These are phyloP conservation scores for Scyliorhinus canicula DNA, from an alignment of 2,797 vertebrate genomes.

Conservation along the genomic window DNA sequence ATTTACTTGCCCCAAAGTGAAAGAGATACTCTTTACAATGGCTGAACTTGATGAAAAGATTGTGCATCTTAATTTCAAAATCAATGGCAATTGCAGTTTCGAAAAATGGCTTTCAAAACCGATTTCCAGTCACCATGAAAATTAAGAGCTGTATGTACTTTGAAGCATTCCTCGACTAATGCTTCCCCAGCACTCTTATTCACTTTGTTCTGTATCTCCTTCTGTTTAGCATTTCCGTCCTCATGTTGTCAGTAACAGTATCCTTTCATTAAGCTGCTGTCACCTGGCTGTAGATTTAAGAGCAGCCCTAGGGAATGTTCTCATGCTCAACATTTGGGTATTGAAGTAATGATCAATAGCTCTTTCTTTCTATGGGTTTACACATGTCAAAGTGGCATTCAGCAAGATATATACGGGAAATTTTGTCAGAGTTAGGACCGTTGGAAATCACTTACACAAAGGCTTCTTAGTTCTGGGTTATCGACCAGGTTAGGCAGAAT, in stretches of 20 bases:
- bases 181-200: not conserved
- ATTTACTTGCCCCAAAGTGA: not conserved
- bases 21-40: not conserved
- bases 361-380: slow-evolving; percentile 35
- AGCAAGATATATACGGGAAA: slow-evolving; percentile 26
- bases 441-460: slow-evolving; percentile 23
- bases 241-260: slow-evolving; percentile 32
- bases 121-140: not conserved
- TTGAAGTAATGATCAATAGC: slow-evolving; percentile 36
- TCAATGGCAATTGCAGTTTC: slow-evolving; percentile 3
- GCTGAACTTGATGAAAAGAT: not conserved
- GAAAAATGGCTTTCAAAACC: not conserved
- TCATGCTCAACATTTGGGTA: slow-evolving; percentile 30
- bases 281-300: slow-evolving; percentile 32
- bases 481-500: not conserved
- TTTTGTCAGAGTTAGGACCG: not conserved
- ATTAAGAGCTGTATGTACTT: not conserved
- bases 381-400: slow-evolving; percentile 31
- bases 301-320: slow-evolving; percentile 31
- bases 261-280: slow-evolving; percentile 35
- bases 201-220: not conserved
- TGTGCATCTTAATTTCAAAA: slow-evolving; percentile 3
- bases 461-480: slow-evolving; percentile 11
- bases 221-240: slow-evolving; percentile 32
- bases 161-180: not conserved